phyloP scores from a whole-genome alignment of 64 coral and sea anemone genomes.

The Porites australiensis region DNA sequence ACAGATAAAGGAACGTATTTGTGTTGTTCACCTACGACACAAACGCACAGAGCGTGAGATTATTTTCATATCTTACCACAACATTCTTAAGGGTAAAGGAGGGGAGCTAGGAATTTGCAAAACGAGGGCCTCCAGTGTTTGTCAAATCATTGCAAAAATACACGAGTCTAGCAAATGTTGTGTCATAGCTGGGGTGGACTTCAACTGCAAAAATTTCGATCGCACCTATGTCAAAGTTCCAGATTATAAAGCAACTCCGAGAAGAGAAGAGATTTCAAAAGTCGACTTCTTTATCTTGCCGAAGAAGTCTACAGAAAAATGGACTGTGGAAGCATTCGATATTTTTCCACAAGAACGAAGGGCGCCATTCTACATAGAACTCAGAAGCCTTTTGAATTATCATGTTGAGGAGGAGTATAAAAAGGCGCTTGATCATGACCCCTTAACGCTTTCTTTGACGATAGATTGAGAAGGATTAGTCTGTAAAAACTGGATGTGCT shows the following conservation, averaged over 20 bases:
- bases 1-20: neutral
- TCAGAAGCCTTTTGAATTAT: neutral
- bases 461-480: too few relatives aligned
- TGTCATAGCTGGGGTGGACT: constrained; percentile 34
- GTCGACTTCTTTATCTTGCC: neutral
- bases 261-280: neutral
- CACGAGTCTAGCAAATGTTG: neutral
- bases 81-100: neutral
- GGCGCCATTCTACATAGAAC: too few relatives aligned
- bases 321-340: neutral
- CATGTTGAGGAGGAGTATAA: neutral
- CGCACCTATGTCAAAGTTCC: neutral
- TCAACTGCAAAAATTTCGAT: neutral
- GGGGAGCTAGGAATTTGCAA: neutral
- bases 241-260: neutral
- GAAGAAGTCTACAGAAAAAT: neutral
- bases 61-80: constrained; percentile 22
- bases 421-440: constrained; percentile 16
- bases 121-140: neutral
- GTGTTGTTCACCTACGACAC: constrained; percentile 13
- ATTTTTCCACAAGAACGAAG: too few relatives aligned
- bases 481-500: too few relatives aligned
- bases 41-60: neutral
- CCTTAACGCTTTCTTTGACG: too few relatives aligned
- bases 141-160: constrained; percentile 20